Conservation (phyloP, 2,888 invertebrate species). For the Choristoneura rosaceana region DNA sequence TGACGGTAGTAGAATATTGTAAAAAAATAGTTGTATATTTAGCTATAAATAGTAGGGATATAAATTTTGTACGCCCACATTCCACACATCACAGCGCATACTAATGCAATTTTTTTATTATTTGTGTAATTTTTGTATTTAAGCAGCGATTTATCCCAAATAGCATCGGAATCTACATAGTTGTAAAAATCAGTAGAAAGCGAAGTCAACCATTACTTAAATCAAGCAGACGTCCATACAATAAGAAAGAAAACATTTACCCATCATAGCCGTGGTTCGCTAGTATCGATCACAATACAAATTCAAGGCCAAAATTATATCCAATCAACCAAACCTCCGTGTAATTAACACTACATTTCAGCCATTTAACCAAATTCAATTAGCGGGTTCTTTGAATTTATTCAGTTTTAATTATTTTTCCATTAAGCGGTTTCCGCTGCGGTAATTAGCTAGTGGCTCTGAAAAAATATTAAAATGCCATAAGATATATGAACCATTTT, state of each 20-base stretch:
- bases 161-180: background rate
- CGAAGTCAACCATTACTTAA: background rate
- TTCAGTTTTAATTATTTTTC: constrained; percentile 39
- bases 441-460: constrained; percentile 26
- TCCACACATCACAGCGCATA: no score
- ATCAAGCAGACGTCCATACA: no score
- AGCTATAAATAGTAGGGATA: no score
- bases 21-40: no score
- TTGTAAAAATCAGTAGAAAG: background rate
- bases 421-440: constrained; percentile 37
- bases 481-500: background rate
- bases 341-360: constrained; percentile 31
- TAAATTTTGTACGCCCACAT: no score
- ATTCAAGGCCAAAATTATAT: constrained; percentile 10
- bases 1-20: no score
- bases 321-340: constrained; percentile 24
- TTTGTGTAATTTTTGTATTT: no score
- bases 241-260: background rate
- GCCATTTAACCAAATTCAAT: constrained; percentile 34
- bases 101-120: no score
- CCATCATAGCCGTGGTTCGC: background rate
- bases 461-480: constrained; percentile 29
- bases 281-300: background rate
- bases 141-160: no score
- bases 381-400: constrained; percentile 37